Evolutionary conservation across 1,140 invertebrate species (phyloP).

Genomic region (Bursaphelenchus mucronatus): DNA sequence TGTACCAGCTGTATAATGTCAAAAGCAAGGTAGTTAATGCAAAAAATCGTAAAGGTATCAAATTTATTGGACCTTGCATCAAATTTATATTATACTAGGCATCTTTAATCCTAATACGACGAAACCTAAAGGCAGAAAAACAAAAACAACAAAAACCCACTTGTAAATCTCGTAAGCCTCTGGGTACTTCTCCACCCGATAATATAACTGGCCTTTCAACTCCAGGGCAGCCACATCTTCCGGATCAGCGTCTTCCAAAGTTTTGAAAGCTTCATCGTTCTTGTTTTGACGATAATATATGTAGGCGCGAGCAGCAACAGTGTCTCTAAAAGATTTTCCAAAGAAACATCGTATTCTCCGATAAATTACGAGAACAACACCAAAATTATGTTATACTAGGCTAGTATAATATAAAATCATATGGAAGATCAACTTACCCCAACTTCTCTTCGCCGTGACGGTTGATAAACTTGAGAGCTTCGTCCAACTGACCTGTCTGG

Average conservation of each 20-base stretch:
- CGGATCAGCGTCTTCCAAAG: slow-evolving; percentile 23
- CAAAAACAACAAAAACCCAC: slow-evolving; percentile 28
- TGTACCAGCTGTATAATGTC: too few species aligned
- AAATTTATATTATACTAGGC: not conserved
- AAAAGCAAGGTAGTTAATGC: not conserved
- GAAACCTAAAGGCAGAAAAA: slow-evolving; percentile 13
- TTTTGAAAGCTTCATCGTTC: slow-evolving; percentile 39
- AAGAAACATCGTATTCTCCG: not conserved
- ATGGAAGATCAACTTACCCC: slow-evolving; percentile 7
- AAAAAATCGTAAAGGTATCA: not conserved
- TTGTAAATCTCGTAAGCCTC: slow-evolving; percentile 41
- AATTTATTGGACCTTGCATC: slow-evolving; percentile 1
- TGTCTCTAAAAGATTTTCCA: slow-evolving; percentile 26
- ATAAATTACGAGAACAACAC: not conserved
- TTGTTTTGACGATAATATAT: slow-evolving; percentile 40
- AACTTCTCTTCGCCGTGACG: slow-evolving; percentile 5
- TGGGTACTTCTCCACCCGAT: slow-evolving; percentile 39
- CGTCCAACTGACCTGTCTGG: slow-evolving; percentile 19
- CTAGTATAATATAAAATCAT: not conserved
- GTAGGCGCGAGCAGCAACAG: slow-evolving; percentile 41
- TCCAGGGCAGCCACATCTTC: slow-evolving; percentile 35
- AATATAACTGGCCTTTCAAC: slow-evolving; percentile 40
- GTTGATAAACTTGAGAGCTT: slow-evolving; percentile 23
- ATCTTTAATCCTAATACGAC: not conserved
- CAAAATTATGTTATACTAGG: too few species aligned